phyloP scores from a whole-genome alignment of 2,113 vertebrate species.

The Ivindomyrus marchei region DNA sequence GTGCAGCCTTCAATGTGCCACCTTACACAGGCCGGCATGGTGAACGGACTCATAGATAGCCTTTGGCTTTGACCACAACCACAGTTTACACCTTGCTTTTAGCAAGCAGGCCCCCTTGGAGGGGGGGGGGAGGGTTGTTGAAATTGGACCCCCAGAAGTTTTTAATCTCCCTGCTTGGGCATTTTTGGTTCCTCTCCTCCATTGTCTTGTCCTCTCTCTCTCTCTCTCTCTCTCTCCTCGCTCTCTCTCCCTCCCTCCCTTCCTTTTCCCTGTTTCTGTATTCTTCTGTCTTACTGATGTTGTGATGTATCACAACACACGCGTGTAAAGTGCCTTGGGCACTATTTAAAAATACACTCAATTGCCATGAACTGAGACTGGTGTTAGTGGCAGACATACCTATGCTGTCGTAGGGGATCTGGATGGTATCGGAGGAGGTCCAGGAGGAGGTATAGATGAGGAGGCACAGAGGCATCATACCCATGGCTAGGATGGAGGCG shows the following conservation, averaged over 20 bases:
- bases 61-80: no score
- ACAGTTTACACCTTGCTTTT: no score
- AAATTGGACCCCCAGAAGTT: neutral
- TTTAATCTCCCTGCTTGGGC: neutral
- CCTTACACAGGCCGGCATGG: no score
- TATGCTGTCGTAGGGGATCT: constrained; percentile 83
- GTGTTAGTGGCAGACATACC: constrained; percentile 60
- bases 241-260: no score
- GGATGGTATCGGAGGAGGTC: constrained; percentile 63
- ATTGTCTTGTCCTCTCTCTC: neutral
- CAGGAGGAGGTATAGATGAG: constrained; percentile 79
- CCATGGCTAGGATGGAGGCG: constrained; percentile 84
- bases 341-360: neutral
- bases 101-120: no score
- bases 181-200: neutral
- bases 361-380: neutral
- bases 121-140: neutral
- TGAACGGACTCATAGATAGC: no score
- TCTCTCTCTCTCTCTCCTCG: neutral
- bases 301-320: neutral
- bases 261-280: neutral
- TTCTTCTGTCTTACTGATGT: neutral
- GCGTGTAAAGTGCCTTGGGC: neutral
- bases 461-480: constrained; percentile 97
- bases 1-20: no score